Percentiles rank a stretch among this genome's conserved stretches.
Evolutionary conservation across 2,888 invertebrate species (phyloP).

Genomic region (Thalpophila matura): DNA sequence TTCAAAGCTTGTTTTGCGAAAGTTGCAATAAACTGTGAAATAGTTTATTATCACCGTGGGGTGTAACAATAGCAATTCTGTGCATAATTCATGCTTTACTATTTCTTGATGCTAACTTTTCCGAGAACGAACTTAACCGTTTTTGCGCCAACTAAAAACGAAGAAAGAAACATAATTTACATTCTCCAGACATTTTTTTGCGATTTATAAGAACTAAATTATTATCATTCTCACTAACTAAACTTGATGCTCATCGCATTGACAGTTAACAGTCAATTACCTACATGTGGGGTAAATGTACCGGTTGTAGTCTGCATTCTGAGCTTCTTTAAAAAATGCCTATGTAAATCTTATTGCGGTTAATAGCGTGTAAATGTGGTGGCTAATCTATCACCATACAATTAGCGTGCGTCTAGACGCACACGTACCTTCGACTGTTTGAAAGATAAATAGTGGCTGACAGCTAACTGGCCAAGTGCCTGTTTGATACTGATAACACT

Average conservation of each 20-base stretch:
- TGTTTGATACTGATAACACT: constrained; percentile 74
- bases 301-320: constrained; percentile 54
- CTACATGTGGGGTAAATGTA: constrained; percentile 51
- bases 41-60: constrained; percentile 37
- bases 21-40: constrained; percentile 37
- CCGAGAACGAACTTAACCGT: constrained; percentile 32
- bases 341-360: constrained; percentile 64
- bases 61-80: constrained; percentile 28
- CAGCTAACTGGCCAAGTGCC: constrained; percentile 73
- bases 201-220: constrained; percentile 6
- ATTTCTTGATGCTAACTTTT: constrained; percentile 44
- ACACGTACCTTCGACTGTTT: constrained; percentile 67
- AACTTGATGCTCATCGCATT: constrained; percentile 46
- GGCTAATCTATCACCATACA: constrained; percentile 75
- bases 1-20: constrained; percentile 19
- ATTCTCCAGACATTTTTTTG: constrained; percentile 32
- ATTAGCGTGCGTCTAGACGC: constrained; percentile 72
- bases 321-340: constrained; percentile 58
- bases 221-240: constrained; percentile 34
- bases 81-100: constrained; percentile 30
- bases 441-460: constrained; percentile 75
- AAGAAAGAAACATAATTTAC: constrained; percentile 28
- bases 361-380: constrained; percentile 60
- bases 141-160: constrained; percentile 39
- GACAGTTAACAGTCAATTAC: constrained; percentile 60